A percentile compares a stretch with the other conserved stretches of the same genome.
These are phyloP conservation scores for Gallinago nigripennis DNA, from an alignment of 2,797 vertebrate genomes.

Conservation along the genomic window DNA sequence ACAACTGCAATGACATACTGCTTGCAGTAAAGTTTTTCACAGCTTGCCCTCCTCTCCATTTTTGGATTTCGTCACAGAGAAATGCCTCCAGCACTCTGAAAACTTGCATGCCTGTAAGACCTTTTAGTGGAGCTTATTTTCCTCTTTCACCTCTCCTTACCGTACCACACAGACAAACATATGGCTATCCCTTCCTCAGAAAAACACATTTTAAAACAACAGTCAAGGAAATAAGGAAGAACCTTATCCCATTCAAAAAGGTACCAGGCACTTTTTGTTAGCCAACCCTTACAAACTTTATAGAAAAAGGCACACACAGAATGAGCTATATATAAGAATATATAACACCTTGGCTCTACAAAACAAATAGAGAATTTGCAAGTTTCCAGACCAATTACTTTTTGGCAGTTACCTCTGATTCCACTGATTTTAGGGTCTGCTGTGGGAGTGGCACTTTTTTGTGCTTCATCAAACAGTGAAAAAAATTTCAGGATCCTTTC, in stretches of 20 bases:
- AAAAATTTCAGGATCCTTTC: conserved; percentile 27
- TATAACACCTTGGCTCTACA: background rate
- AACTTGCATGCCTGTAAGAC: background rate
- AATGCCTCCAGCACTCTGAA: background rate
- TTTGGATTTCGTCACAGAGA: background rate
- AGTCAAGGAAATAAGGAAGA: background rate
- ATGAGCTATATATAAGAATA: background rate
- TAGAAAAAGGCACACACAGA: background rate
- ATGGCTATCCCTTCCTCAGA: background rate
- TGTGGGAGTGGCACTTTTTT: background rate
- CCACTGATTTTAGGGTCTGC: background rate
- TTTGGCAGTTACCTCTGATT: background rate
- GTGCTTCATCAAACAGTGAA: conserved; percentile 4
- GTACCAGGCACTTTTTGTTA: background rate
- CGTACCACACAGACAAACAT: background rate
- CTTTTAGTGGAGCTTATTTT: background rate
- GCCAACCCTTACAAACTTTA: background rate
- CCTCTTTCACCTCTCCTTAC: background rate
- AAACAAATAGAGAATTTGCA: background rate
- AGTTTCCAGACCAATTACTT: background rate
- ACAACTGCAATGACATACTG: background rate
- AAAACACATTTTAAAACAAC: background rate
- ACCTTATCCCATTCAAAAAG: background rate
- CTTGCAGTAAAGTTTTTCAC: background rate
- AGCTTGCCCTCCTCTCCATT: background rate